These are phyloP conservation scores for Noctua janthina DNA, from an alignment of 2,888 invertebrate genomes.

Conservation along the genomic window DNA sequence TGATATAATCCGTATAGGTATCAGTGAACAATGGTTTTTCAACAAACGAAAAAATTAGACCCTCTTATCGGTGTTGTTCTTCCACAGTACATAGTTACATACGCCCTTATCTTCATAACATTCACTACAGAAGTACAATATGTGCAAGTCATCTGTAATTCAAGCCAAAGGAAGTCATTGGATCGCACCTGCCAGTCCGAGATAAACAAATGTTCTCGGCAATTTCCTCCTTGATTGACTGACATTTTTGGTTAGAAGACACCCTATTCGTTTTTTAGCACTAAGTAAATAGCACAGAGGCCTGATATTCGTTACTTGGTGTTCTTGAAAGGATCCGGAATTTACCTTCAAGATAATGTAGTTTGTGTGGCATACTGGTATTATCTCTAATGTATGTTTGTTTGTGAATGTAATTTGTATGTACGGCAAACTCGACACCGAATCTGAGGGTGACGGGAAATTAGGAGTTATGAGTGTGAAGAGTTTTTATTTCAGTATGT, in stretches of 20 bases:
- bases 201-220: not conserved
- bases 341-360: not conserved
- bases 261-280: not conserved
- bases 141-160: slow-evolving; percentile 29
- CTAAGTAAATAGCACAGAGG: not conserved
- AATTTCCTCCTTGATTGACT: not conserved
- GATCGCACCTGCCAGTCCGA: not conserved
- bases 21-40: slow-evolving; percentile 18
- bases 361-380: not conserved
- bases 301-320: not conserved
- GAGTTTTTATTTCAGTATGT: slow-evolving; percentile 3
- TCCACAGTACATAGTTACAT: slow-evolving; percentile 13
- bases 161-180: slow-evolving; percentile 27
- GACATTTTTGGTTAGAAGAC: not conserved
- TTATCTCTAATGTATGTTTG: not conserved
- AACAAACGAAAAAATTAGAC: slow-evolving; percentile 18
- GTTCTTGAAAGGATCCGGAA: not conserved
- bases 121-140: slow-evolving; percentile 16
- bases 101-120: slow-evolving; percentile 39
- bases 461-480: slow-evolving; percentile 14
- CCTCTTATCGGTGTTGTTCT: slow-evolving; percentile 19
- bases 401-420: slow-evolving; percentile 24
- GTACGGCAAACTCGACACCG: slow-evolving; percentile 20
- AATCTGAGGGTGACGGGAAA: slow-evolving; percentile 17
- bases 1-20: not conserved